Percentiles rank a stretch among this genome's conserved stretches.
Conservation (phyloP, 2,888 invertebrate genomes). For the Plebejus argus region DNA sequence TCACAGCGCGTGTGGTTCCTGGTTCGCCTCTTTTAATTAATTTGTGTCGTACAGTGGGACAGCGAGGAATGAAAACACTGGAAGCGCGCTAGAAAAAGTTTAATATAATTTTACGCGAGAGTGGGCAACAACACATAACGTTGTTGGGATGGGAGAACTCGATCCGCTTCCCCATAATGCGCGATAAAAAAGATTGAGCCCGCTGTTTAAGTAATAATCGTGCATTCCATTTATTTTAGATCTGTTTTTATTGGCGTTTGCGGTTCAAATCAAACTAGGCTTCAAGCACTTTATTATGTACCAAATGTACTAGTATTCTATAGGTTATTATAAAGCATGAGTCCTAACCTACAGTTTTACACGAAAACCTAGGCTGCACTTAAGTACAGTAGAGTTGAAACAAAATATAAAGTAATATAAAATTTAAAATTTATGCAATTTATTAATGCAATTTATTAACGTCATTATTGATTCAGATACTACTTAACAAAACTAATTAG, state of each 20-base stretch:
- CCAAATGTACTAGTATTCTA: neutral
- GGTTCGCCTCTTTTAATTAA: constrained; percentile 9
- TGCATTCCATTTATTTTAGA: constrained; percentile 4
- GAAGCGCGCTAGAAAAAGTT: constrained; percentile 56
- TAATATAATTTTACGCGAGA: constrained; percentile 76
- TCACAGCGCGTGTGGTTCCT: neutral
- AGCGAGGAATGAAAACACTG: constrained; percentile 54
- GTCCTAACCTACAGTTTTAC: neutral
- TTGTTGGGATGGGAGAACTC: constrained; percentile 62
- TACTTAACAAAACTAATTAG: no score
- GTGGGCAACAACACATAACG: constrained; percentile 59
- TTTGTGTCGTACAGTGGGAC: constrained; percentile 42
- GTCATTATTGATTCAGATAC: no score
- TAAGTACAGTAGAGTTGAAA: no score
- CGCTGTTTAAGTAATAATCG: constrained; percentile 68
- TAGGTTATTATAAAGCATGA: neutral
- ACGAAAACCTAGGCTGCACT: no score
- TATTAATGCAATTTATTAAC: no score
- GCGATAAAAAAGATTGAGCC: constrained; percentile 77
- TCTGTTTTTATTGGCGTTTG: neutral
- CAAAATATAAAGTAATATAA: neutral
- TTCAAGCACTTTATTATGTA: neutral
- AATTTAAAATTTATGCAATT: neutral
- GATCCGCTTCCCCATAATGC: constrained; percentile 68
- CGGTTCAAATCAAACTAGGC: neutral